Percentiles rank a stretch among this genome's conserved stretches.
phyloP scores from a whole-genome alignment of 2,797 vertebrate species.

The Spheniscus humboldti region DNA sequence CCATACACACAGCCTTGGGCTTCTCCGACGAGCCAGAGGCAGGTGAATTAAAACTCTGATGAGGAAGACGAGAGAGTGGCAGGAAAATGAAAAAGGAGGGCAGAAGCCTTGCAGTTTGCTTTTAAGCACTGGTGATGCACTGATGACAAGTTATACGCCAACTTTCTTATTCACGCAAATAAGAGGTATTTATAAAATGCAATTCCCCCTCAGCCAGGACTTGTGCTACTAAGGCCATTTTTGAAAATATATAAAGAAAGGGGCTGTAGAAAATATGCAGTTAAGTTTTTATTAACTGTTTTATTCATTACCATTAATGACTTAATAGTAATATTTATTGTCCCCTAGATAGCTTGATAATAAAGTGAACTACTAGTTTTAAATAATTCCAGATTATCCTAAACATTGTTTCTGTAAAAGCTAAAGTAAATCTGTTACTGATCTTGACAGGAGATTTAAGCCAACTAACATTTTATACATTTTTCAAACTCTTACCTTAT shows the following conservation, averaged over 20 bases:
- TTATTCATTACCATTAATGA: not conserved
- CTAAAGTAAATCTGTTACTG: not conserved
- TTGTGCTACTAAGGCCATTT: not conserved
- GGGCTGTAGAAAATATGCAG: not conserved
- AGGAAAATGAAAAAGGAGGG: not conserved
- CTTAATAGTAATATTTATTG: constrained; percentile 9
- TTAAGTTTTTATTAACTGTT: constrained; percentile 1
- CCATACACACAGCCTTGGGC: not conserved
- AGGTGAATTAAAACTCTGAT: not conserved
- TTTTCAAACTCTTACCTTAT: not conserved
- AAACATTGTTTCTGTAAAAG: not conserved
- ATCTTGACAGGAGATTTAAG: not conserved
- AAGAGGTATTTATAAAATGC: not conserved
- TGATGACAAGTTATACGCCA: not conserved
- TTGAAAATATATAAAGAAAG: not conserved
- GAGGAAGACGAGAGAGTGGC: not conserved
- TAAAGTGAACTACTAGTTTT: not conserved
- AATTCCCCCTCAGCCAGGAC: not conserved
- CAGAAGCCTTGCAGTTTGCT: not conserved
- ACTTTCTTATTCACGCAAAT: not conserved
- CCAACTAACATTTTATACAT: not conserved
- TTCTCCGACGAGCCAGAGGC: not conserved
- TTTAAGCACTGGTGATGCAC: not conserved
- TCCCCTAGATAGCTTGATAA: not conserved
- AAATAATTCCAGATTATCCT: constrained; percentile 4